Evolutionary conservation across 2,888 invertebrate genomes (phyloP).

Genomic region (Synergus umbraculus): DNA sequence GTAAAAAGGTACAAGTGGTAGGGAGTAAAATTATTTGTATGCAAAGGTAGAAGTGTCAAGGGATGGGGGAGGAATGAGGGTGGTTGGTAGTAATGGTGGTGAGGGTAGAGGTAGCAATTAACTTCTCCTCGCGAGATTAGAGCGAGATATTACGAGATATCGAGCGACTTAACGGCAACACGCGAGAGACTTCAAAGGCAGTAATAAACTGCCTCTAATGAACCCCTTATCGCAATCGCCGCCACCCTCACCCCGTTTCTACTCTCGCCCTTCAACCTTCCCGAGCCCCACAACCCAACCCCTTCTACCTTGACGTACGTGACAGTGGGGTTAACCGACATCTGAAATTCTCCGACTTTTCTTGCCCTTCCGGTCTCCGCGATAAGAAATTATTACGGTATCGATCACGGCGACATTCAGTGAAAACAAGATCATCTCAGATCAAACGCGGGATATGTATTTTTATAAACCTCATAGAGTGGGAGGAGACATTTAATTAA

Average conservation of each 20-base stretch:
- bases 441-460: too few species aligned
- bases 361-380: constrained; percentile 53
- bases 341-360: constrained; percentile 58
- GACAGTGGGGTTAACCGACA: constrained; percentile 55
- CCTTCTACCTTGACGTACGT: constrained; percentile 37
- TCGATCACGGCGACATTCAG: constrained; percentile 55
- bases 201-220: constrained; percentile 78
- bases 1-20: neutral
- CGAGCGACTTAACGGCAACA: constrained; percentile 77
- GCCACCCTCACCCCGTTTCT: constrained; percentile 63
- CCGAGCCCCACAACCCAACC: constrained; percentile 57
- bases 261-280: constrained; percentile 62
- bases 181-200: constrained; percentile 78
- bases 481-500: too few species aligned
- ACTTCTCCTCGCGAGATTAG: constrained; percentile 77
- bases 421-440: too few species aligned
- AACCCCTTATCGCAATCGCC: constrained; percentile 75
- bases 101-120: constrained; percentile 71
- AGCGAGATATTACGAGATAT: constrained; percentile 77
- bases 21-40: neutral
- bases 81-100: constrained; percentile 50
- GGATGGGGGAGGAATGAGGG: constrained; percentile 69
- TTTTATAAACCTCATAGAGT: too few species aligned
- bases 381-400: constrained; percentile 64
- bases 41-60: constrained; percentile 61